Conservation (phyloP, 2,113 vertebrate genomes). For the Toxotes chatareus region DNA sequence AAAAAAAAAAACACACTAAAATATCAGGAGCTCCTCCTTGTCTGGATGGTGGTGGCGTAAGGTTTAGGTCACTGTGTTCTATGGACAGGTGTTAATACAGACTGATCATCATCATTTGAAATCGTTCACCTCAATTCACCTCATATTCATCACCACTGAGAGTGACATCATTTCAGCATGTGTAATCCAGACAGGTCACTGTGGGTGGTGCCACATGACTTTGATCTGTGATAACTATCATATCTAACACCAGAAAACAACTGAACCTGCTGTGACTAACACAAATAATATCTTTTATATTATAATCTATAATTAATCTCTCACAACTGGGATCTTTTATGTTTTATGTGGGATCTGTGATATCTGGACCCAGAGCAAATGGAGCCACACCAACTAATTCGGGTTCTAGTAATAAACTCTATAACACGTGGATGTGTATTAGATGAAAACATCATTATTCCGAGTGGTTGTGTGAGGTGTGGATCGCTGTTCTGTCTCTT, state of each 20-base stretch:
- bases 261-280: not conserved
- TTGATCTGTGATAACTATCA: not conserved
- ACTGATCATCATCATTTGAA: not conserved
- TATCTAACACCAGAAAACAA: not conserved
- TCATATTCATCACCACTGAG: not conserved
- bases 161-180: conserved; percentile 38
- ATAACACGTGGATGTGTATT: too few species aligned
- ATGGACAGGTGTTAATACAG: too few species aligned
- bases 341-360: too few species aligned
- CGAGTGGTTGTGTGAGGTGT: not conserved
- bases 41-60: not conserved
- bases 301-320: too few species aligned
- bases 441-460: fast-evolving
- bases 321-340: not conserved
- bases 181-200: not conserved
- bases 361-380: not conserved
- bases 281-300: not conserved
- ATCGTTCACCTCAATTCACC: not conserved
- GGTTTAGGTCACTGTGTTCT: not conserved
- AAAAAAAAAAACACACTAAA: not conserved
- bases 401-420: not conserved
- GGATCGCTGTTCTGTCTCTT: not conserved
- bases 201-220: conserved; percentile 43
- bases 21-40: not conserved
- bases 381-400: not conserved